Conservation (phyloP, 2,113 vertebrate species). For the Scopus umbretta region DNA sequence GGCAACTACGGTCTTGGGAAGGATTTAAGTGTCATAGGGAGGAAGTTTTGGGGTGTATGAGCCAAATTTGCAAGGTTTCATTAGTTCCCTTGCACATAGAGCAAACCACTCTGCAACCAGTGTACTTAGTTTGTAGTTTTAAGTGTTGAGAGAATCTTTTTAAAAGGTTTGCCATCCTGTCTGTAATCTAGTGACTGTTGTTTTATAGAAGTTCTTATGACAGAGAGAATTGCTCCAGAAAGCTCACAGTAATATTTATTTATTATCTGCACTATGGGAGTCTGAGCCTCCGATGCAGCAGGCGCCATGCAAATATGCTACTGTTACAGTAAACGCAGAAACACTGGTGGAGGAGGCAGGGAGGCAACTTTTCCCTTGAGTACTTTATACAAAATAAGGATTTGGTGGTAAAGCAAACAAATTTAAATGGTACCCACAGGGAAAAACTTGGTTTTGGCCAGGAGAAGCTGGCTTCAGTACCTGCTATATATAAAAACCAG, state of each 20-base stretch:
- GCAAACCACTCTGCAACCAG: neutral
- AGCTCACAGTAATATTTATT: slow-evolving; percentile 11
- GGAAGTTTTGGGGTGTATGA: neutral
- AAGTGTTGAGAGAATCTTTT: neutral
- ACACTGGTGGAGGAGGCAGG: neutral
- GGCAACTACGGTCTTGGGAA: neutral
- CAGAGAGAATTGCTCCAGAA: neutral
- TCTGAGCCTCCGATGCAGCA: neutral
- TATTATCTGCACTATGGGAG: slow-evolving; percentile 6
- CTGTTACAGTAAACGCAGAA: neutral
- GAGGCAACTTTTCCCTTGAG: neutral
- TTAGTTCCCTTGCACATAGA: neutral
- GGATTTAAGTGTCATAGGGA: neutral
- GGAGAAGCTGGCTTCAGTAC: neutral
- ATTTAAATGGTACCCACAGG: slow-evolving; percentile 27
- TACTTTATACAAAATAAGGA: slow-evolving; percentile 13
- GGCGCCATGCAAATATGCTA: neutral
- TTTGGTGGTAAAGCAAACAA: slow-evolving; percentile 59
- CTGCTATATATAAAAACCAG: neutral
- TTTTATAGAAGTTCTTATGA: slow-evolving; percentile 15
- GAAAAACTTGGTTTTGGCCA: slow-evolving; percentile 42
- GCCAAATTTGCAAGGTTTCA: neutral
- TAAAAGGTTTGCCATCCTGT: neutral
- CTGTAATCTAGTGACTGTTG: neutral
- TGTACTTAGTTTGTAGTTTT: neutral